A percentile compares a stretch with the other conserved stretches of the same genome.
Evolutionary conservation across 2,113 vertebrate species (phyloP).

Genomic region (Ptilorrhoa leucosticta): DNA sequence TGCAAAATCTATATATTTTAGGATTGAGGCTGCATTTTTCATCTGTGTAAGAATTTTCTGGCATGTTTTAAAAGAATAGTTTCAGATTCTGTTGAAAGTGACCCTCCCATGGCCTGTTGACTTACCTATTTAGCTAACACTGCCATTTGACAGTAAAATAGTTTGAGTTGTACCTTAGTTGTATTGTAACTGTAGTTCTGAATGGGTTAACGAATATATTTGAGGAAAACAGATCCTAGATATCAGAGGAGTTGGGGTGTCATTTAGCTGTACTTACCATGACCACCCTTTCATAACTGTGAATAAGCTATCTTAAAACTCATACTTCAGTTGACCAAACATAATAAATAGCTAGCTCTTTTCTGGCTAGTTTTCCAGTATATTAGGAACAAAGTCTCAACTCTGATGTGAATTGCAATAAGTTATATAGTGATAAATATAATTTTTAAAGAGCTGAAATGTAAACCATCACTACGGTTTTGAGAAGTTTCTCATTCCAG

Average conservation of each 20-base stretch:
- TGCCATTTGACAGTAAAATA: background rate
- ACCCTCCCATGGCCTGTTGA: background rate
- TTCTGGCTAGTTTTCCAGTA: background rate
- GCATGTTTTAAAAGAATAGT: background rate
- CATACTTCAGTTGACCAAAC: background rate
- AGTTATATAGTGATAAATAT: background rate
- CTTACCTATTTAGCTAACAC: background rate
- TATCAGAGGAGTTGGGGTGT: background rate
- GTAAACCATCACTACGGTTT: background rate
- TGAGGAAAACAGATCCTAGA: background rate
- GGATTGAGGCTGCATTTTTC: background rate
- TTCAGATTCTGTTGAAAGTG: background rate
- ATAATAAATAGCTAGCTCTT: background rate
- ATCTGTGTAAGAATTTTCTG: background rate
- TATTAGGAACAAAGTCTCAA: background rate
- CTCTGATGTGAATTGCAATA: background rate
- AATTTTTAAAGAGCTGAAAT: background rate
- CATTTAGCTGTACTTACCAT: background rate
- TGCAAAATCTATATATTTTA: slow-evolving; percentile 28
- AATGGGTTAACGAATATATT: background rate
- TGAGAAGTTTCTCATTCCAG: background rate
- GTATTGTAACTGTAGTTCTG: background rate
- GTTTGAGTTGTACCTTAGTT: background rate
- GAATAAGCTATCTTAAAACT: background rate
- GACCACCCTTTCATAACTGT: background rate